Evolutionary conservation across 2,888 invertebrate species (phyloP).

Genomic region (Tenodera sinensis): DNA sequence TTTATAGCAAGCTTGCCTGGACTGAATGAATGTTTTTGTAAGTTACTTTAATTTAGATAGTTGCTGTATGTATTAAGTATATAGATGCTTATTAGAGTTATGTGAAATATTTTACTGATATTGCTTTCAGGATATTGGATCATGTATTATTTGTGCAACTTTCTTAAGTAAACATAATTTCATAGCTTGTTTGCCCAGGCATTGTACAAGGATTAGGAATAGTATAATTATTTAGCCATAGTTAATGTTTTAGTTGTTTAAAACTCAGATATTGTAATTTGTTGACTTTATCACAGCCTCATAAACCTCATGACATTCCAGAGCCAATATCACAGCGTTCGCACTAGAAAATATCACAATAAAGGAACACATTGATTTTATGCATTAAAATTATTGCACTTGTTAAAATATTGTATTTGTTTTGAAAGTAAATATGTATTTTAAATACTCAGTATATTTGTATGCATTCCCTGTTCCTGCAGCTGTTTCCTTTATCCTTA

Average conservation of each 20-base stretch:
- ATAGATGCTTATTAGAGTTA: not conserved
- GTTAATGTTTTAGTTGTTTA: not conserved
- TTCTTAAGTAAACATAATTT: not conserved
- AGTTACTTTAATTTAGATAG: not conserved
- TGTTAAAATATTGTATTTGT: not conserved
- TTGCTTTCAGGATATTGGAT: not conserved
- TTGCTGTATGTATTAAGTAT: not conserved
- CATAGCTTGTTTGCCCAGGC: not conserved
- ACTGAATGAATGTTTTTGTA: constrained; percentile 13
- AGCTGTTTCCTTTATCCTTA: not conserved
- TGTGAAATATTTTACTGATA: not conserved
- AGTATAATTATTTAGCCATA: not conserved
- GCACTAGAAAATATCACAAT: not conserved
- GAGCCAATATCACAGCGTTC: not conserved
- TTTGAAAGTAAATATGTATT: not conserved
- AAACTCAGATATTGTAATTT: not conserved
- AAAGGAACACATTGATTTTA: not conserved
- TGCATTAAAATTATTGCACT: not conserved
- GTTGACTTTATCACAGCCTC: not conserved
- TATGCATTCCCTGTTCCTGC: not conserved
- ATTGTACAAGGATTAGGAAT: not conserved
- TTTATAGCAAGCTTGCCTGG: constrained; percentile 18
- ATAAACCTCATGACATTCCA: not conserved
- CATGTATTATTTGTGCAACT: not conserved
- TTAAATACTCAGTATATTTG: not conserved